These are phyloP conservation scores for Drosophila repletoides DNA, from an alignment of 1,140 invertebrate genomes.

Conservation along the genomic window DNA sequence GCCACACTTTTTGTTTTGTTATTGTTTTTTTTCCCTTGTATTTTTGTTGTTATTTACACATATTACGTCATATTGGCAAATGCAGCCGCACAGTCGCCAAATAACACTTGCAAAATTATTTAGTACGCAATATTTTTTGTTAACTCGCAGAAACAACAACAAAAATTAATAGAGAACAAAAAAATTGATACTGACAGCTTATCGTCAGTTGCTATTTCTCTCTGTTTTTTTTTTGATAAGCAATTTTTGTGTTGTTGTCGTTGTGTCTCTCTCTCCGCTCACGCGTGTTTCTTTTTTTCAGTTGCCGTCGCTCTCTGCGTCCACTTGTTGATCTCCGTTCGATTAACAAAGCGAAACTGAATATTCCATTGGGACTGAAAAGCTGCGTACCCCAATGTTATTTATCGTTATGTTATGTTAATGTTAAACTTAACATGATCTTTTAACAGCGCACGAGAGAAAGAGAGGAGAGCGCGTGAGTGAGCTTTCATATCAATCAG, in stretches of 20 bases:
- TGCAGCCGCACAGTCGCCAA: conserved; percentile 57
- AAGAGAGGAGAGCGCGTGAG: conserved; percentile 1
- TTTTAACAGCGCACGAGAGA: neutral
- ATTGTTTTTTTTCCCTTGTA: conserved; percentile 19
- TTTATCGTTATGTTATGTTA: conserved; percentile 11
- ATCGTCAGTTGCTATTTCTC: conserved; percentile 36
- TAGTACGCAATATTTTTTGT: conserved; percentile 60
- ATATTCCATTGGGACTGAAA: conserved; percentile 20
- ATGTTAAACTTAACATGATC: conserved; percentile 5
- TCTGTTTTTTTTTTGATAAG: conserved; percentile 43
- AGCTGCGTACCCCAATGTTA: conserved; percentile 8
- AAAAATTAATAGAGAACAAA: conserved; percentile 16
- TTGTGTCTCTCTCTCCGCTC: neutral
- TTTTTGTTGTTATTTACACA: conserved; percentile 56
- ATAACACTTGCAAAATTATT: conserved; percentile 57
- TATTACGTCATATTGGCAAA: conserved; percentile 70
- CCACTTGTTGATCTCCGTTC: conserved; percentile 30
- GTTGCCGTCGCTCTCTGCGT: neutral
- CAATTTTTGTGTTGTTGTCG: conserved; percentile 9
- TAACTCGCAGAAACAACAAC: conserved; percentile 27
- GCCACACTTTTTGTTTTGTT: conserved; percentile 38
- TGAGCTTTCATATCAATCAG: conserved; percentile 18
- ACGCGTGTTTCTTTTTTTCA: neutral
- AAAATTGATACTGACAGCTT: neutral
- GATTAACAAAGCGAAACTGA: conserved; percentile 45